Base-by-base conservation (phyloP, 2,888 invertebrate species). In the Cantharis lateralis region DNA sequence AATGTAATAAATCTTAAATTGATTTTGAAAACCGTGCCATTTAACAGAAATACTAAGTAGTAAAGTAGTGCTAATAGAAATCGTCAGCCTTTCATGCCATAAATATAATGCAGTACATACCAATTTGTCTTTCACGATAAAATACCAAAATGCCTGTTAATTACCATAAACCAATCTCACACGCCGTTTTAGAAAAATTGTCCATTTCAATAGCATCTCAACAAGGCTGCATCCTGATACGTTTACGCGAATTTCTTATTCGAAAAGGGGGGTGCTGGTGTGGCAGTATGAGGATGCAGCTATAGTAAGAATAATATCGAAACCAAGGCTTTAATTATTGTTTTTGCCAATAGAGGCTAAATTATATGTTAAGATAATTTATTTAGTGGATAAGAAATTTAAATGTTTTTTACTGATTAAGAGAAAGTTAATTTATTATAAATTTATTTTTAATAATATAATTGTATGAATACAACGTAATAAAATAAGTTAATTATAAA, bases 301-400 rank as follows among this genome's bases (percentile, higher is more conserved):
- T 48, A 32, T 32, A 48, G 48, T 48, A 48, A 48, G 48, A 48
- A 48, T 48, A 48, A 48, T 48, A n/a, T 48, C 48, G 48, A 48
- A 48, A 48, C 48, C 48, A 48, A 48, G 48, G 48, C 48, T 48
- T 48, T 18, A 16, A 64, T 64, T 16, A 18, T 64, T 24, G 18
- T 68, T 70, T 70, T 71, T 64, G 78, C 74, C 76, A 76, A 28
- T 70, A 77, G 80, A 80, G 80, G 80, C 80, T 80, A 78, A 75
- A 78, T 72, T 75, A 16, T 62, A 68, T 68, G 20, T 68, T 73
- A 73, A 32, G 63, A 26, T 28, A 15, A 24, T 71, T 24, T 26
- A 16, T 61, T 24, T 71, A 62, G 24, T 15, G 26, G 15, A 48
- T 62, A 70, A 48, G 48, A 32, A 32, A n/a, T 48, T 48, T 75